Conservation (phyloP, 1,140 invertebrate genomes). For the Potamilus streckersoni region DNA sequence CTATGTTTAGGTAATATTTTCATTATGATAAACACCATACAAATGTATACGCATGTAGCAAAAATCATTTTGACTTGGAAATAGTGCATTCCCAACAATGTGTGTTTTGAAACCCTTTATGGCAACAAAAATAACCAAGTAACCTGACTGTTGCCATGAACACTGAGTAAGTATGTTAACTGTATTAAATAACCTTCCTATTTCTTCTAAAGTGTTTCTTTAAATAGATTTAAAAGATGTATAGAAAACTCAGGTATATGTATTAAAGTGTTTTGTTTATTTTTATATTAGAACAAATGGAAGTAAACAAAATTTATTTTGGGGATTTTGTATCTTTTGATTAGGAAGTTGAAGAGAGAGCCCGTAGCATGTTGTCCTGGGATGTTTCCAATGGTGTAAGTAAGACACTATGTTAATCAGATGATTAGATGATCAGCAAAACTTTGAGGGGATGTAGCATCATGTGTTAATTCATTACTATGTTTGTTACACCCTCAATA, state of each 20-base stretch:
- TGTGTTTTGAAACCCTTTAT: no score
- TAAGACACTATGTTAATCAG: conserved; percentile 22
- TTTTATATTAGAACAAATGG: neutral
- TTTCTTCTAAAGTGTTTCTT: neutral
- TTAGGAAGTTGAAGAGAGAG: conserved; percentile 70
- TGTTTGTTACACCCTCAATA: no score
- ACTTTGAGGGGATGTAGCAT: neutral
- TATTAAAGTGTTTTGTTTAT: neutral
- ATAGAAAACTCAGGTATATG: neutral
- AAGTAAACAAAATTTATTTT: neutral
- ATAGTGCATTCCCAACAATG: no score
- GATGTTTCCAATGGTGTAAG: conserved; percentile 78
- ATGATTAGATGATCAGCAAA: neutral
- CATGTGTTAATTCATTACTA: no score
- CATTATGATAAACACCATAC: no score
- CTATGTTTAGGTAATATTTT: no score
- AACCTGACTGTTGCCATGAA: no score
- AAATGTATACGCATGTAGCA: no score
- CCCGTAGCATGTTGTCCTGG: conserved; percentile 74
- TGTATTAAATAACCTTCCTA: neutral
- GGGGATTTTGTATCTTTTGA: neutral
- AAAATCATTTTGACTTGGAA: no score
- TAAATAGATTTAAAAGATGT: neutral
- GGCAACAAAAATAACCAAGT: no score
- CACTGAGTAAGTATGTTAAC: no score